Percentiles rank a stretch among this genome's conserved stretches.
These are phyloP conservation scores for Sapajus apella DNA, from an alignment of 2,113 vertebrate species.

Conservation along the genomic window DNA sequence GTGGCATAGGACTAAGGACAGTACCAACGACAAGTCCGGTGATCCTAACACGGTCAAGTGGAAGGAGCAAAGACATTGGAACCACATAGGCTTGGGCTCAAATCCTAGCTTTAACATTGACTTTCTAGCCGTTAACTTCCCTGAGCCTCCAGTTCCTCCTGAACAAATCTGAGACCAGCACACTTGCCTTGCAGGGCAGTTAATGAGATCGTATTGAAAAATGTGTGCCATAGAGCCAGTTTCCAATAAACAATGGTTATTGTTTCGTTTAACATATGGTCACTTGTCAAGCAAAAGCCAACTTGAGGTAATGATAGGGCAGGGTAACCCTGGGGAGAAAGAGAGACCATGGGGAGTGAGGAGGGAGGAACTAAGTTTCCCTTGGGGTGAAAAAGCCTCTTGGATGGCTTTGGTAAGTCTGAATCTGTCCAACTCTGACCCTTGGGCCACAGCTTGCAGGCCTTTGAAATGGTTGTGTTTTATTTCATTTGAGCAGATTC, in stretches of 20 bases:
- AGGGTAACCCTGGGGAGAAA: background rate
- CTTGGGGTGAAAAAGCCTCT: background rate
- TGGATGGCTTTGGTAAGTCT: background rate
- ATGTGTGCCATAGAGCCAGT: background rate
- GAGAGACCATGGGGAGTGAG: background rate
- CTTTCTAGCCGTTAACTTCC: background rate
- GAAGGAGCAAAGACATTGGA: background rate
- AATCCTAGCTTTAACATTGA: background rate
- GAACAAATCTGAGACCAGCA: background rate
- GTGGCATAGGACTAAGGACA: background rate
- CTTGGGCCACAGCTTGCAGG: background rate
- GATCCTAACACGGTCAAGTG: background rate
- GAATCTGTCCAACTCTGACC: background rate
- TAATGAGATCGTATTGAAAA: background rate
- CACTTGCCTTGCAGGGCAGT: too few relatives aligned
- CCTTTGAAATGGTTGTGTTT: background rate
- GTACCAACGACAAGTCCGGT: background rate
- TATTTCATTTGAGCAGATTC: background rate
- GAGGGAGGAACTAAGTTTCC: background rate
- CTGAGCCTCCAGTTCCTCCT: background rate
- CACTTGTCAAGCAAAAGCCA: background rate
- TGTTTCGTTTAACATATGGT: background rate
- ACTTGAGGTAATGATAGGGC: background rate
- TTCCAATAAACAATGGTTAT: background rate
- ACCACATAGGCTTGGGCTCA: background rate